Evolutionary conservation across 1,140 invertebrate species (phyloP).

Genomic region (Pseudobourletiella spinata): DNA sequence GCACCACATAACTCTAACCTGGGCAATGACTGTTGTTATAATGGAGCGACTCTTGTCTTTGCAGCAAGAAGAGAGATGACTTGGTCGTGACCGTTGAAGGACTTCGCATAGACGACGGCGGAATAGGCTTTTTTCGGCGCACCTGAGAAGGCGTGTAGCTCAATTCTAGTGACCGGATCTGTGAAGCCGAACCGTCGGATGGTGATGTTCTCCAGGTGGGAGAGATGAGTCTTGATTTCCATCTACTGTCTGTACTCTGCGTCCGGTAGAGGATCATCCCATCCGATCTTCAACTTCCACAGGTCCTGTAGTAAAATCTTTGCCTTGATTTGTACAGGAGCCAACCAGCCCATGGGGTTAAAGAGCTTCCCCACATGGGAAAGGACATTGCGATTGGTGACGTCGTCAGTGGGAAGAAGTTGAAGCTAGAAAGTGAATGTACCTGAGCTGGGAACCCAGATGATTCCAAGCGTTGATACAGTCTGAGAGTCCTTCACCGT

Average conservation of each 20-base stretch:
- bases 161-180: background rate
- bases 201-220: background rate
- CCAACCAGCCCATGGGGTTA: background rate
- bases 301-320: background rate
- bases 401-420: background rate
- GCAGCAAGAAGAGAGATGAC: background rate
- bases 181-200: background rate
- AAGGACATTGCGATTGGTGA: slow-evolving; percentile 32
- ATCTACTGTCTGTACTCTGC: background rate
- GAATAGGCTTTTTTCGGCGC: background rate
- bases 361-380: background rate
- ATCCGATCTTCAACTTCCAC: background rate
- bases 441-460: slow-evolving; percentile 22
- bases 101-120: background rate
- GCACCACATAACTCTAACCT: slow-evolving; percentile 16
- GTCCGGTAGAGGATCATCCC: background rate
- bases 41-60: slow-evolving; percentile 11
- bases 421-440: slow-evolving; percentile 2
- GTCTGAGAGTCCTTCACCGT: slow-evolving; percentile 15
- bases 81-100: background rate
- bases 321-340: background rate
- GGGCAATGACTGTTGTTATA: background rate
- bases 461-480: slow-evolving; percentile 26
- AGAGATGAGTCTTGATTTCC: background rate
- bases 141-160: background rate